A percentile compares a stretch with the other conserved stretches of the same genome.
Conservation (phyloP, 2,888 invertebrate species). For the Microchrysa polita region DNA sequence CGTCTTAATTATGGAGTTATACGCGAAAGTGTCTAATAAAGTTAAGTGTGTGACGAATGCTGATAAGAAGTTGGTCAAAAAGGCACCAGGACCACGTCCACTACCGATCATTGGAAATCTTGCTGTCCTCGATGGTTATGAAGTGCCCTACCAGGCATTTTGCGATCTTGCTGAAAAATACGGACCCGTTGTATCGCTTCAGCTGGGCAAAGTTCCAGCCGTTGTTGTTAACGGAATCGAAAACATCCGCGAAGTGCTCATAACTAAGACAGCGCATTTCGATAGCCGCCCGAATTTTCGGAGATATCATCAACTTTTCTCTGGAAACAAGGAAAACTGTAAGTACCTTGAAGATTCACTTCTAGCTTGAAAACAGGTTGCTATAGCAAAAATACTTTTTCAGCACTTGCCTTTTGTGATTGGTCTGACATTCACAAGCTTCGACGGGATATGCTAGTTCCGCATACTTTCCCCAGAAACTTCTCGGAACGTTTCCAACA, state of each 20-base stretch:
- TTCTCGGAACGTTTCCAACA: constrained; percentile 67
- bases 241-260: constrained; percentile 69
- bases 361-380: constrained; percentile 11
- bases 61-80: constrained; percentile 51
- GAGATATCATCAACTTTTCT: constrained; percentile 71
- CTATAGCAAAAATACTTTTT: constrained; percentile 7
- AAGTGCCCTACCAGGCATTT: constrained; percentile 71
- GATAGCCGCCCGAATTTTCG: constrained; percentile 73
- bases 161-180: constrained; percentile 66
- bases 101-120: constrained; percentile 70
- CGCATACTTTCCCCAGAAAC: constrained; percentile 69
- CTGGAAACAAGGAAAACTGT: constrained; percentile 75
- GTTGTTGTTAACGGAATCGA: constrained; percentile 70
- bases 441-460: constrained; percentile 69
- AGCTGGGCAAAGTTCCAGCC: constrained; percentile 68
- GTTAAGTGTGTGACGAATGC: constrained; percentile 36
- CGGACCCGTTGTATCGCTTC: constrained; percentile 68
- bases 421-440: constrained; percentile 73
- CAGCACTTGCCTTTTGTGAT: constrained; percentile 75
- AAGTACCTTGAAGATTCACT: constrained; percentile 61
- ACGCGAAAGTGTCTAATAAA: constrained; percentile 37
- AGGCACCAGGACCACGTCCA: constrained; percentile 67
- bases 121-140: constrained; percentile 68
- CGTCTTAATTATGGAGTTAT: constrained; percentile 47
- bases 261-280: constrained; percentile 70